These are phyloP conservation scores for Isaurus tuberculatus DNA, from an alignment of 92 coral and sea anemone species.

Conservation along the genomic window DNA sequence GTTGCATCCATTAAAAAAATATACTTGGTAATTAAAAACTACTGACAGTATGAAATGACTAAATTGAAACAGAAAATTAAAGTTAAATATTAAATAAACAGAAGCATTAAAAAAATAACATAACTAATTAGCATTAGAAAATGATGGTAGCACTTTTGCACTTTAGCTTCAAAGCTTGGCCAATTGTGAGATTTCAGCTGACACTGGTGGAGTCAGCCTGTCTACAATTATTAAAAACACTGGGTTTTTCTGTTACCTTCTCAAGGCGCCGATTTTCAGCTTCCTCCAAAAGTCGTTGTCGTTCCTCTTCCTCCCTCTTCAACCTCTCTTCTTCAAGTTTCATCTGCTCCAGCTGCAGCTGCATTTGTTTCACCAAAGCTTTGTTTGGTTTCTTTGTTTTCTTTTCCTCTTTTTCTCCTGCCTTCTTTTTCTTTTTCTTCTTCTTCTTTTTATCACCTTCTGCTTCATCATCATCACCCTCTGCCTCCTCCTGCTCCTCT, in stretches of 20 bases:
- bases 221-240: not conserved
- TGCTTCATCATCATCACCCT: constrained; percentile 75
- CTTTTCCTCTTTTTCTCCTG: constrained; percentile 85
- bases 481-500: constrained; percentile 58
- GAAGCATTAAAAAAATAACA: too few species aligned
- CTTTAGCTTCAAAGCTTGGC: too few species aligned
- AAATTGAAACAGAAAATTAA: too few species aligned
- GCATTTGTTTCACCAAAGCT: constrained; percentile 97
- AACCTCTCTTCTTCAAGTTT: constrained; percentile 83
- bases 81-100: too few species aligned
- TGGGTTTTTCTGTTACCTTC: constrained; percentile 52
- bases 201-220: not conserved
- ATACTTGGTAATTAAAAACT: too few species aligned
- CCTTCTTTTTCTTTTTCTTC: constrained; percentile 92
- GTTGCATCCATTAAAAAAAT: too few species aligned
- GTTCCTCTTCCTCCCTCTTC: constrained; percentile 87
- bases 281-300: constrained; percentile 80
- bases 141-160: too few species aligned
- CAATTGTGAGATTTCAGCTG: not conserved
- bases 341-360: constrained; percentile 87
- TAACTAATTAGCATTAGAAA: too few species aligned
- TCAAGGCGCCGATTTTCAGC: constrained; percentile 94
- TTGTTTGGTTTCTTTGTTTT: constrained; percentile 90
- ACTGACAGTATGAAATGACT: too few species aligned
- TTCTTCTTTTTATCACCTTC: constrained; percentile 84